These are phyloP conservation scores for Pteropus alecto DNA, from an alignment of 2,113 vertebrate species.

Conservation along the genomic window DNA sequence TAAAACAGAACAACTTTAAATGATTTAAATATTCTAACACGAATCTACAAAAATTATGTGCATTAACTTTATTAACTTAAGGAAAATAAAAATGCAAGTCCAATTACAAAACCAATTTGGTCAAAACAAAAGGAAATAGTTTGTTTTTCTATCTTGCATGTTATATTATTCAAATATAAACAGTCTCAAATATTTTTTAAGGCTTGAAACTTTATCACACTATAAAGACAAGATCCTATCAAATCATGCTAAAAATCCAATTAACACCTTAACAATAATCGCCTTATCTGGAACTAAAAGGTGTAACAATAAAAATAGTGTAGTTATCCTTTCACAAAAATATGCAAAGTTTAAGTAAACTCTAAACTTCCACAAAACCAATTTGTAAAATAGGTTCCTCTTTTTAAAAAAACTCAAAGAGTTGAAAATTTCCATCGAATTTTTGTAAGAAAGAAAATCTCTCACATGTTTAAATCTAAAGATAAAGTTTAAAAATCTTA, in stretches of 20 bases:
- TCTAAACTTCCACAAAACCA: conserved; percentile 46
- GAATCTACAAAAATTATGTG: conserved; percentile 5
- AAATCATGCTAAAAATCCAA: conserved; percentile 39
- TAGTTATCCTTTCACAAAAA: not conserved
- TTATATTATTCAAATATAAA: conserved; percentile 9
- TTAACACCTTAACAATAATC: conserved; percentile 38
- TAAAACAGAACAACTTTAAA: conserved; percentile 4
- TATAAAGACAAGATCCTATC: not conserved
- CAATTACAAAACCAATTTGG: conserved; percentile 14
- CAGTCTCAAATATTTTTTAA: conserved; percentile 17
- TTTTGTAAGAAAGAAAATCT: not conserved
- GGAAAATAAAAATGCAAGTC: conserved; percentile 31
- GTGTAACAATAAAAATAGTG: not conserved
- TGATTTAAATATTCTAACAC: not conserved
- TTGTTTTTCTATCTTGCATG: not conserved
- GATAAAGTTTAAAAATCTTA: not conserved
- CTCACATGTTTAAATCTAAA: conserved; percentile 29
- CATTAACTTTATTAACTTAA: not conserved
- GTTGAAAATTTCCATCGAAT: conserved; percentile 16
- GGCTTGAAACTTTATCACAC: conserved; percentile 19
- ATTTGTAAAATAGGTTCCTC: conserved; percentile 24
- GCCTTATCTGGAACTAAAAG: conserved; percentile 11
- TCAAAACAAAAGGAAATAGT: conserved; percentile 31
- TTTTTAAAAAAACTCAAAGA: conserved; percentile 39
- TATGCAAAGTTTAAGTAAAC: conserved; percentile 50